phyloP scores from a whole-genome alignment of 2,888 invertebrate species.

The Punctoribates punctum region DNA sequence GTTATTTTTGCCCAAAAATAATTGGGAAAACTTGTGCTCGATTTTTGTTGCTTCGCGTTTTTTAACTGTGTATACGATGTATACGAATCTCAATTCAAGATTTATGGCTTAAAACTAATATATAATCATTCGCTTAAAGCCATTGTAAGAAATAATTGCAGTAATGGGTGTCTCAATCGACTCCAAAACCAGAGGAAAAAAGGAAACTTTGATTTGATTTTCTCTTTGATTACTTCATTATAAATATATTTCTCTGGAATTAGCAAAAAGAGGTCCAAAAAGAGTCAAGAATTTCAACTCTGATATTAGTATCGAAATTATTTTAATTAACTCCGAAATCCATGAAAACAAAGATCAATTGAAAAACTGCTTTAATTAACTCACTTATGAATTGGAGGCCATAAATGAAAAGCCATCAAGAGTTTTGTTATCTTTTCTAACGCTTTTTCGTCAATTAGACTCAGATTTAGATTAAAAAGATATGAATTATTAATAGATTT shows the following conservation, averaged over 20 bases:
- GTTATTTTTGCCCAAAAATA: slow-evolving; percentile 18
- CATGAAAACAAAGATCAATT: too few species aligned
- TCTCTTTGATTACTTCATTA: slow-evolving; percentile 6
- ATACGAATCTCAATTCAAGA: neutral
- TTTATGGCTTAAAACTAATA: slow-evolving; percentile 16
- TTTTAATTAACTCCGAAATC: too few species aligned
- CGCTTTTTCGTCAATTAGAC: too few species aligned
- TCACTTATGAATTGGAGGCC: too few species aligned
- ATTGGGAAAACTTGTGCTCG: neutral
- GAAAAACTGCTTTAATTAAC: neutral
- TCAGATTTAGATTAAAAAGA: too few species aligned
- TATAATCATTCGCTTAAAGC: slow-evolving; percentile 11
- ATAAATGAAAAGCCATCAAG: too few species aligned
- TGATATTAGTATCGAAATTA: too few species aligned
- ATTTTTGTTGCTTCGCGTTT: too few species aligned
- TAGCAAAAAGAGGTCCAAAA: too few species aligned
- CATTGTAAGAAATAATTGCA: neutral
- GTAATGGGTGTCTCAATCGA: neutral
- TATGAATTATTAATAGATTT: too few species aligned
- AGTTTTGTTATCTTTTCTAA: too few species aligned
- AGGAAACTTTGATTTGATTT: neutral
- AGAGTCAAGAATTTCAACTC: neutral
- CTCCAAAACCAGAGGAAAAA: neutral
- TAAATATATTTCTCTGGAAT: too few species aligned
- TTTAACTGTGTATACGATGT: neutral